These are phyloP conservation scores for Clarias laeviceps DNA, from an alignment of 2,797 vertebrate genomes.

Conservation along the genomic window DNA sequence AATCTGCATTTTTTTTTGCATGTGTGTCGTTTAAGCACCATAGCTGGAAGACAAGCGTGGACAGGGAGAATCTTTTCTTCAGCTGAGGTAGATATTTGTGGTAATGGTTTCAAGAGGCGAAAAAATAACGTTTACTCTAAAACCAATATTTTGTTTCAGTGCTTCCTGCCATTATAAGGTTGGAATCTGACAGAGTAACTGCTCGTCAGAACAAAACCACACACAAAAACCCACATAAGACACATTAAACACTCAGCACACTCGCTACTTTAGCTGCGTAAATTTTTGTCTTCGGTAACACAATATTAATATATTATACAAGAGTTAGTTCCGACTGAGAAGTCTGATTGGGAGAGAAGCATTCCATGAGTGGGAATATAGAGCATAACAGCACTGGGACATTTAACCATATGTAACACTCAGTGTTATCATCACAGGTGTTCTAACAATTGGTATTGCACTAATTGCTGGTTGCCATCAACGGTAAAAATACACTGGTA, in stretches of 20 bases:
- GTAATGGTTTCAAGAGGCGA: constrained; percentile 39
- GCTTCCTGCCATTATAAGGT: constrained; percentile 48
- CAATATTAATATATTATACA: background rate
- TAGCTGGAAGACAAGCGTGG: constrained; percentile 2
- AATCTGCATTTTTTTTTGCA: background rate
- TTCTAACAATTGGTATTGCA: no score
- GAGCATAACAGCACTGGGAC: no score
- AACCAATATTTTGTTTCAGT: constrained; percentile 45
- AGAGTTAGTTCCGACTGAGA: no score
- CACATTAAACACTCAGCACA: background rate
- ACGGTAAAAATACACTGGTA: no score
- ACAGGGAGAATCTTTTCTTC: constrained; percentile 18
- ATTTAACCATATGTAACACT: no score
- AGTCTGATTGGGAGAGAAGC: no score
- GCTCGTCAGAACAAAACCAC: constrained; percentile 12
- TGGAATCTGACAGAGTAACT: constrained; percentile 37
- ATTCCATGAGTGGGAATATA: no score
- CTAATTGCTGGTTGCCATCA: no score
- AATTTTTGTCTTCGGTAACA: background rate
- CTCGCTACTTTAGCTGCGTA: background rate
- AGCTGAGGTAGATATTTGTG: constrained; percentile 18
- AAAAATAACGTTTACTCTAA: constrained; percentile 25
- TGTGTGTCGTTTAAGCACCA: background rate
- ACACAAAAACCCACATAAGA: background rate
- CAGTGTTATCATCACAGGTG: no score